phyloP scores from a whole-genome alignment of 2,797 vertebrate species.

The Emys orbicularis region DNA sequence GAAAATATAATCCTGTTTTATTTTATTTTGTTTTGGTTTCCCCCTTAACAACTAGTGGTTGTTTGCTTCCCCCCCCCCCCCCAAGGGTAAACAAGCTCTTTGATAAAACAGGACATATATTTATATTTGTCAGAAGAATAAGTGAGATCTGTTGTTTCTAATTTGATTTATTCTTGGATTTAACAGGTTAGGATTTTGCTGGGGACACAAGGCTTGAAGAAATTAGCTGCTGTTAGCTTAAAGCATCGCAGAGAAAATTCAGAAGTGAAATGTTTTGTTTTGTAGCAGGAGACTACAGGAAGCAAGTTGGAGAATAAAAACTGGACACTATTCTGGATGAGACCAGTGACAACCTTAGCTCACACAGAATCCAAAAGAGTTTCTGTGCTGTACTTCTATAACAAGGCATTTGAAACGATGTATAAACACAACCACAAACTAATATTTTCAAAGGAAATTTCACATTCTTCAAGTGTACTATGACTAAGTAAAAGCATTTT shows the following conservation, averaged over 20 bases:
- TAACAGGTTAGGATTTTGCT: not conserved
- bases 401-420: not conserved
- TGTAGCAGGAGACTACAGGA: not conserved
- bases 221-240: not conserved
- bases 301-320: not conserved
- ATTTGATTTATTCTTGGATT: not conserved
- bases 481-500: not conserved
- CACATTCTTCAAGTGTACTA: not conserved
- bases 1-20: not conserved
- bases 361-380: not conserved
- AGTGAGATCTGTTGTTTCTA: not conserved
- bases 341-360: not conserved
- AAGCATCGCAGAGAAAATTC: not conserved
- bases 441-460: not conserved
- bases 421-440: not conserved
- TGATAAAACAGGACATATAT: not conserved
- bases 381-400: not conserved
- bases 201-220: conserved; percentile 17
- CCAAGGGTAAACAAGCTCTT: not conserved
- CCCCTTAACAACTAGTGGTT: not conserved
- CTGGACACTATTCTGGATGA: fast-evolving
- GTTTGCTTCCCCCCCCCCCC: not conserved
- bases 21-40: not conserved
- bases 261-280: not conserved
- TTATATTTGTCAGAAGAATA: not conserved